phyloP scores from a whole-genome alignment of 2,888 invertebrate genomes.

The Cataglyphis altisquamis region DNA sequence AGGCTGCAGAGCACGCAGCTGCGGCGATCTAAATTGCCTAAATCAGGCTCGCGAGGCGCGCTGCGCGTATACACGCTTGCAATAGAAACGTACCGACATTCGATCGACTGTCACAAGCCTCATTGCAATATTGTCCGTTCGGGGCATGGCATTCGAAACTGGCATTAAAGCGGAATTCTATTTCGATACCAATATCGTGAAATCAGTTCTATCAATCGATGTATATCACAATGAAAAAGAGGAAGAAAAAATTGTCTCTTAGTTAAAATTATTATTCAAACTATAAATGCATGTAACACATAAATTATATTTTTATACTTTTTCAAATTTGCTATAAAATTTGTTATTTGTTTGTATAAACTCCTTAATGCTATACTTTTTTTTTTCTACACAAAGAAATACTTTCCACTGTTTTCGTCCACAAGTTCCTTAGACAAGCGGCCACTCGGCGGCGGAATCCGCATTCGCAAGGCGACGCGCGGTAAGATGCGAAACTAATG shows the following conservation, averaged over 20 bases:
- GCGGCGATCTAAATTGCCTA: slow-evolving; percentile 70
- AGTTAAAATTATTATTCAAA: slow-evolving; percentile 1
- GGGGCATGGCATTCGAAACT: slow-evolving; percentile 64
- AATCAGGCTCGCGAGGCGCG: slow-evolving; percentile 71
- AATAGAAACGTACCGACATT: slow-evolving; percentile 60
- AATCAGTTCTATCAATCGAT: slow-evolving; percentile 32
- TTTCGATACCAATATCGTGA: slow-evolving; percentile 63
- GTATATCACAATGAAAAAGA: neutral
- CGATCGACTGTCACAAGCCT: slow-evolving; percentile 74
- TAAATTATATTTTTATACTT: neutral
- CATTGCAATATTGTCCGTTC: slow-evolving; percentile 78
- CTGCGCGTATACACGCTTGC: slow-evolving; percentile 47
- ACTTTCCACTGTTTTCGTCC: slow-evolving; percentile 8
- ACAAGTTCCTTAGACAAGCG: neutral
- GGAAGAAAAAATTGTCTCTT: neutral
- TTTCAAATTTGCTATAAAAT: neutral
- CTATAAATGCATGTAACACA: neutral
- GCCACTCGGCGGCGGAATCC: neutral
- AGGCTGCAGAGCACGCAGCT: slow-evolving; percentile 44
- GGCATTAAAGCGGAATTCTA: slow-evolving; percentile 74
- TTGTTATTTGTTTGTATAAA: neutral
- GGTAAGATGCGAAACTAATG: slow-evolving; percentile 37
- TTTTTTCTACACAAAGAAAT: neutral
- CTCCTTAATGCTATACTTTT: neutral
- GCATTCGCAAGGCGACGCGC: neutral